Evolutionary conservation across 2,888 invertebrate genomes (phyloP).

Genomic region (Tetropium fuscum): DNA sequence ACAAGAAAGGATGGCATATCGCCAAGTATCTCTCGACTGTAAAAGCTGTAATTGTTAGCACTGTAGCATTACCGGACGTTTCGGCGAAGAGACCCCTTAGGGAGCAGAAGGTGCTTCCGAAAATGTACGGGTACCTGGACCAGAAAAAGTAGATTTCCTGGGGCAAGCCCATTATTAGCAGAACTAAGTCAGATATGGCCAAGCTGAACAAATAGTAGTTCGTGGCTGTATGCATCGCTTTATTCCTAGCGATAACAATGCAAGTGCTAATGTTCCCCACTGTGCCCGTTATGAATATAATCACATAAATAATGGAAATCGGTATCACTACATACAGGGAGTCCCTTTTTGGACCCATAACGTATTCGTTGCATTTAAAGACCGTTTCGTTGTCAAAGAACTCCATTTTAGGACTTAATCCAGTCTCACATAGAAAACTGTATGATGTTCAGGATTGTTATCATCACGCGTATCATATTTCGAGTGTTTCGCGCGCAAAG

Average conservation of each 20-base stretch:
- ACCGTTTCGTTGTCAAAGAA: not conserved
- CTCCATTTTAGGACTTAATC: slow-evolving; percentile 1
- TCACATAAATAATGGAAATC: slow-evolving; percentile 79
- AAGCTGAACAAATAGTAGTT: slow-evolving; percentile 88
- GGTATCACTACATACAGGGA: slow-evolving; percentile 70
- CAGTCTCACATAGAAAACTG: not conserved
- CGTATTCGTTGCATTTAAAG: slow-evolving; percentile 33
- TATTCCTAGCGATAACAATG: slow-evolving; percentile 84
- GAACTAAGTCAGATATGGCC: slow-evolving; percentile 84
- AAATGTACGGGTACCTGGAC: slow-evolving; percentile 82
- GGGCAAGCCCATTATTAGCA: slow-evolving; percentile 84
- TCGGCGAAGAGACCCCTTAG: slow-evolving; percentile 83
- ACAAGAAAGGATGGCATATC: slow-evolving; percentile 76
- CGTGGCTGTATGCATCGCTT: slow-evolving; percentile 85
- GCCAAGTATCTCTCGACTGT: slow-evolving; percentile 79
- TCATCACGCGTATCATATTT: not conserved
- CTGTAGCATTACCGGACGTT: slow-evolving; percentile 83
- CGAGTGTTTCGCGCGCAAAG: not conserved
- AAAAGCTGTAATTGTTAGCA: slow-evolving; percentile 76
- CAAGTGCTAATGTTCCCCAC: slow-evolving; percentile 88
- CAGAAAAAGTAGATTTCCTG: slow-evolving; percentile 85
- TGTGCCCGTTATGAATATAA: slow-evolving; percentile 84
- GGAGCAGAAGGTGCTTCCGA: slow-evolving; percentile 84
- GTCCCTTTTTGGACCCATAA: slow-evolving; percentile 49
- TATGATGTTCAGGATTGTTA: not conserved